Evolutionary conservation across 2,888 invertebrate genomes (phyloP), one percentile per base, ranked within the genome.

Genomic region (Eupithecia inturbata): DNA sequence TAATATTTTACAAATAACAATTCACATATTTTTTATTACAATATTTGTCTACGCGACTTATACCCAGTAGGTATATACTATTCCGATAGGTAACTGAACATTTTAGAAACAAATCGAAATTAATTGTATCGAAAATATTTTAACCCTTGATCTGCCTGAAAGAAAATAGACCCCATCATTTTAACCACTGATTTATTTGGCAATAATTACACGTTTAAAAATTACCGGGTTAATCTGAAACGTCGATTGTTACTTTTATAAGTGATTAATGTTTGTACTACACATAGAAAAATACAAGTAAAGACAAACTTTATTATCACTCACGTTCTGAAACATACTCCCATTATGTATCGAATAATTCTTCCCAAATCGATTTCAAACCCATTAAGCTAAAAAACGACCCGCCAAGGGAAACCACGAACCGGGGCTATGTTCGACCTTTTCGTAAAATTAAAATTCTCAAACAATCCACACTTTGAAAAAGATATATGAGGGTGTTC

Each of bases 401-500:
- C 64, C 73, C 70, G 36, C 70, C 72, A 77, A 79, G 78, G 74
- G 62, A 79, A 76, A 77, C 78, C 73, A 62, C 76, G 72, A 72
- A 12, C 36, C 66, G 67, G 73, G 73, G 76, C 74, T 62, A 76
- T 73, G 70, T 63, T 75, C 69, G 73, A 77, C 86, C 85, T 86
- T 86, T 86, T 85, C 89, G 79, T 70, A 75, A 92, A 92, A 93
- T 94, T 92, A 92, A 94, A 93, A 93, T 92, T 93, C 93, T 92
- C 92, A 87, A 92, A 93, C 92, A 89, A 91, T 90, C 88, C 91
- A 83, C 92, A 91, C 92, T 92, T 93, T 91, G 92, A 92, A 94
- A 92, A 89, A 94, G 93, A 94, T 94, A 93, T 93, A 94, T 94
- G 88, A 84, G 90, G 90, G 90, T 88, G 84, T 91, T 93, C 92